Percentiles rank a stretch among this genome's conserved stretches.
phyloP scores from a whole-genome alignment of 1,140 invertebrate genomes.

The Heliconius hewitsoni region DNA sequence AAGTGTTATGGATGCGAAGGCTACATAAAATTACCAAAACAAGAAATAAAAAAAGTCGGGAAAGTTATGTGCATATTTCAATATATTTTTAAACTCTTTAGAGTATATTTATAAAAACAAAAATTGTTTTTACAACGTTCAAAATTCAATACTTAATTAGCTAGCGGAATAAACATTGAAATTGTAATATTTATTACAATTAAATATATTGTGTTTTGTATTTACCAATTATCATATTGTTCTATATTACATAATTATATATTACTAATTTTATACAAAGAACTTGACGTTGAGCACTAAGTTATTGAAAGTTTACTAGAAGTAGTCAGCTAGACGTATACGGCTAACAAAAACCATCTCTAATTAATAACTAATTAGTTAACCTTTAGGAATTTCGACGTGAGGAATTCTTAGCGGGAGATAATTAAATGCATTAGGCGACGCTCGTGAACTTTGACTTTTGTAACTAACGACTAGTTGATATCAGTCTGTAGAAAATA shows the following conservation, averaged over 20 bases:
- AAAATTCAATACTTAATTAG: too few species aligned
- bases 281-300: not conserved
- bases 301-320: not conserved
- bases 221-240: too few species aligned
- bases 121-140: too few species aligned
- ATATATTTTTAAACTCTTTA: not conserved
- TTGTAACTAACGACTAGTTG: not conserved
- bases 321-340: not conserved
- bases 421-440: constrained; percentile 8
- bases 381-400: not conserved
- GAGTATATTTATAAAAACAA: not conserved
- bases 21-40: not conserved
- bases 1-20: not conserved
- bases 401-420: not conserved
- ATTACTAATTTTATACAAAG: not conserved
- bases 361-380: not conserved
- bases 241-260: too few species aligned
- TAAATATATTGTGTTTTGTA: too few species aligned
- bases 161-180: too few species aligned
- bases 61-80: not conserved
- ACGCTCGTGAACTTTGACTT: not conserved
- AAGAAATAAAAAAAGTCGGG: not conserved
- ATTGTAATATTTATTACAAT: too few species aligned
- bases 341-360: not conserved
- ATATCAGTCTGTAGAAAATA: not conserved